Evolutionary conservation across 2,113 vertebrate species (phyloP).

Genomic region (Ranitomeya variabilis): DNA sequence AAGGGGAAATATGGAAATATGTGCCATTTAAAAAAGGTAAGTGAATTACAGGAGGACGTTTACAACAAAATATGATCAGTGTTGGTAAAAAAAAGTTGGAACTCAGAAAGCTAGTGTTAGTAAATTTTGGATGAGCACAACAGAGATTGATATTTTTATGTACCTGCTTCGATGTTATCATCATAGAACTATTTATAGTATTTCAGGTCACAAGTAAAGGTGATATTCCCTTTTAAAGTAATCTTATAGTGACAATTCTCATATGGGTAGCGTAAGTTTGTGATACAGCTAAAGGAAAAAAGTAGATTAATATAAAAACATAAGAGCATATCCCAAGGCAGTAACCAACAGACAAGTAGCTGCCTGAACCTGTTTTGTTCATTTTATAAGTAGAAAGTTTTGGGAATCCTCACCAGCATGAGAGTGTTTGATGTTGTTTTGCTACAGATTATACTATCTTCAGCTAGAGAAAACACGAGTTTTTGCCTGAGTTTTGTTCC

Average conservation of each 20-base stretch:
- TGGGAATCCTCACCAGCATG: neutral
- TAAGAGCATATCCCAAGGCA: neutral
- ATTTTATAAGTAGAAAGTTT: conserved; percentile 13
- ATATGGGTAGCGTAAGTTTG: neutral
- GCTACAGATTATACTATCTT: neutral
- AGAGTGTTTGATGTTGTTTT: conserved; percentile 6
- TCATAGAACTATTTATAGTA: neutral
- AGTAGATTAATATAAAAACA: conserved; percentile 10
- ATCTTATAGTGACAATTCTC: conserved; percentile 9
- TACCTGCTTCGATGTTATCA: neutral
- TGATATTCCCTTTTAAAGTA: conserved; percentile 2
- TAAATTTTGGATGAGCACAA: neutral
- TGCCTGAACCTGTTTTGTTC: conserved; percentile 20
- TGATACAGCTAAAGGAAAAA: conserved; percentile 4
- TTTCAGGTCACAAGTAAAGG: neutral
- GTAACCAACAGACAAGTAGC: neutral
- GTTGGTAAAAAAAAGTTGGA: too few relatives aligned
- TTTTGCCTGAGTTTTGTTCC: conserved; percentile 2
- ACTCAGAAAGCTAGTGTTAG: neutral
- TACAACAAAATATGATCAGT: too few relatives aligned
- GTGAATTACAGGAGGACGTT: too few relatives aligned
- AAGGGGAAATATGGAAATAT: too few relatives aligned
- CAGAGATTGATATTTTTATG: neutral
- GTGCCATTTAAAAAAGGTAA: too few relatives aligned
- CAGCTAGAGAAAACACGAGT: conserved; percentile 6